Evolutionary conservation across 2,113 vertebrate genomes (phyloP).

Genomic region (Hippocampus abdominalis): DNA sequence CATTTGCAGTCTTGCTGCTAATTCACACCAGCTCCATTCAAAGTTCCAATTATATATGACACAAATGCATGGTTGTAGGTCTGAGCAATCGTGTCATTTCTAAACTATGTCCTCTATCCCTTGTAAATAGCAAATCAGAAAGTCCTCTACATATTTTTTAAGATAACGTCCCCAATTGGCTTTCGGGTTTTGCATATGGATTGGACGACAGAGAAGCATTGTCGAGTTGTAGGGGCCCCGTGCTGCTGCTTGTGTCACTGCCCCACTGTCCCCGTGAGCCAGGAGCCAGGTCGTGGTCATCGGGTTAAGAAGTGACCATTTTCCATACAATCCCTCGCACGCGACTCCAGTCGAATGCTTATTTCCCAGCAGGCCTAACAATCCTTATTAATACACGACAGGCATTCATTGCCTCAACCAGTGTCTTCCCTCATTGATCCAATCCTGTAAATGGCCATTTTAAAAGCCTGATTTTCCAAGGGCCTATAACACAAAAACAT

Average conservation of each 20-base stretch:
- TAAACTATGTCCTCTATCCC: background rate
- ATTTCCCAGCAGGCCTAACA: constrained; percentile 13
- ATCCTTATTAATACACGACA: constrained; percentile 6
- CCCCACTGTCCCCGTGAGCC: constrained; percentile 74
- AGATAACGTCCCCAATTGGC: too few relatives aligned
- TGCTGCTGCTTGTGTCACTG: constrained; percentile 71
- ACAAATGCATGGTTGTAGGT: too few relatives aligned
- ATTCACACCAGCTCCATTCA: too few relatives aligned
- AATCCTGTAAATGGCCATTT: constrained; percentile 53
- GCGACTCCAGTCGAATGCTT: constrained; percentile 14
- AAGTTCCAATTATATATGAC: too few relatives aligned
- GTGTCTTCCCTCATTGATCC: constrained; percentile 43
- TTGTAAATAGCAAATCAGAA: background rate
- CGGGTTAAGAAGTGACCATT: constrained; percentile 20
- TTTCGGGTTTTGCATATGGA: too few relatives aligned
- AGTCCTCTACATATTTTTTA: too few relatives aligned
- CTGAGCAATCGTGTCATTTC: background rate
- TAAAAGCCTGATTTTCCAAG: constrained; percentile 27
- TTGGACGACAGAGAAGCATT: constrained; percentile 39
- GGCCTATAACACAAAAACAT: constrained; percentile 29
- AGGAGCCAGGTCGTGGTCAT: constrained; percentile 65
- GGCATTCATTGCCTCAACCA: constrained; percentile 17
- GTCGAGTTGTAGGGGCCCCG: constrained; percentile 58
- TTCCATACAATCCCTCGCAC: constrained; percentile 2
- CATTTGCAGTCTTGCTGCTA: too few relatives aligned